These are phyloP conservation scores for Podarcis siculus DNA, from an alignment of 2,797 vertebrate species.

Conservation along the genomic window DNA sequence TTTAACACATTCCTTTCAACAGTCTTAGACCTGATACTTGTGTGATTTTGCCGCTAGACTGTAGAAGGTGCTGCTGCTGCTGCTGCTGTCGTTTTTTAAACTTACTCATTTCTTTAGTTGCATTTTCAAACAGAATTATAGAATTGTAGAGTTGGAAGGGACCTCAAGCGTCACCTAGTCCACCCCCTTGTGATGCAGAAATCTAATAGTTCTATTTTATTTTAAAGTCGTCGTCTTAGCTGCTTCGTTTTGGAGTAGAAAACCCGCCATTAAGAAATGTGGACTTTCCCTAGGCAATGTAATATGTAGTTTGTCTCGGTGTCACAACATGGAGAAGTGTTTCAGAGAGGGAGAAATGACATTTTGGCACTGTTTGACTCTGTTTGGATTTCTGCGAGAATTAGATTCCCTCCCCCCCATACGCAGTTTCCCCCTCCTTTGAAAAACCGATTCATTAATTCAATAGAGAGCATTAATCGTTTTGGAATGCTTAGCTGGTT, in stretches of 20 bases:
- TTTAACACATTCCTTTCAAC: background rate
- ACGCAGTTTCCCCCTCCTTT: too few relatives aligned
- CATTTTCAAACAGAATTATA: background rate
- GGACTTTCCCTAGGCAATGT: background rate
- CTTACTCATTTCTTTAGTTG: background rate
- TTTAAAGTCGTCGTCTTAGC: background rate
- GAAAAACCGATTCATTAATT: background rate
- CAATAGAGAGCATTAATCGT: background rate
- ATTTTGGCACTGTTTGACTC: background rate
- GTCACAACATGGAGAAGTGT: background rate
- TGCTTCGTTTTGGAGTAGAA: background rate
- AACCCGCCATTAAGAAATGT: background rate
- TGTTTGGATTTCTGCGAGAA: background rate
- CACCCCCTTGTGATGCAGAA: too few relatives aligned
- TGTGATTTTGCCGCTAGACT: background rate
- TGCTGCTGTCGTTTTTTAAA: too few relatives aligned
- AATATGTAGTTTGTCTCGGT: background rate
- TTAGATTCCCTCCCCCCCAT: background rate
- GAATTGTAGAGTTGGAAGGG: too few relatives aligned
- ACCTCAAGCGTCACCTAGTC: too few relatives aligned
- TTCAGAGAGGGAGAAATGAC: background rate
- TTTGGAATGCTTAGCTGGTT: conserved; percentile 2
- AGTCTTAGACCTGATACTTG: background rate
- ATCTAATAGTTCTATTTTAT: background rate
- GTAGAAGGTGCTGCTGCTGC: too few relatives aligned